Percentiles rank a stretch among this genome's conserved stretches.
phyloP scores from a whole-genome alignment of 2,888 invertebrate species.

The Leucoptera coffeella region DNA sequence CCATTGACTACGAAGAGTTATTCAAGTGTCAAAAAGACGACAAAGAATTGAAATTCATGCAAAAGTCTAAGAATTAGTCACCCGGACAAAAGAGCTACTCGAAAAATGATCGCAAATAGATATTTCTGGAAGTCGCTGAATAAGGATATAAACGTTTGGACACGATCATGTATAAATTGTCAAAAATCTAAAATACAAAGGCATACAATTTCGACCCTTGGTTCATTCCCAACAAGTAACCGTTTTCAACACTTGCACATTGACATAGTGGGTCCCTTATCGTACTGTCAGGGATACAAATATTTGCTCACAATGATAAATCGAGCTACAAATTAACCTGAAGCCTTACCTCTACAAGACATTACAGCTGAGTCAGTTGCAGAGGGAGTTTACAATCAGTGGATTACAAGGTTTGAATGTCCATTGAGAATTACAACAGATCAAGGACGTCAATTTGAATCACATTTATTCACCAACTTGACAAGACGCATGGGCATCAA shows the following conservation, averaged over 20 bases:
- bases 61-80: too few relatives aligned
- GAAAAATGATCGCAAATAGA: neutral
- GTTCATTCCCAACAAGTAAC: constrained; percentile 2
- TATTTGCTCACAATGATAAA: constrained; percentile 1
- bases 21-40: neutral
- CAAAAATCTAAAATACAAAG: neutral
- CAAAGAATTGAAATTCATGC: too few relatives aligned
- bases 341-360: neutral
- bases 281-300: neutral
- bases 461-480: neutral
- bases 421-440: neutral
- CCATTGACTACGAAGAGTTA: constrained; percentile 3
- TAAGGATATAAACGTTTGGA: neutral
- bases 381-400: neutral
- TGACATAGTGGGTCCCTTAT: constrained; percentile 1
- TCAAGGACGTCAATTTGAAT: constrained; percentile 1
- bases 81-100: neutral
- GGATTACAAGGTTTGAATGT: neutral
- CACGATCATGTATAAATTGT: neutral
- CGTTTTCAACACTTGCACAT: constrained; percentile 3
- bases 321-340: neutral
- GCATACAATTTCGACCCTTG: constrained; percentile 1
- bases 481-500: neutral
- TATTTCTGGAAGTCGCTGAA: neutral
- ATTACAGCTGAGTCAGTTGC: constrained; percentile 1